These are phyloP conservation scores for Oreochromis niloticus DNA, from an alignment of 2,113 vertebrate species.

Conservation along the genomic window DNA sequence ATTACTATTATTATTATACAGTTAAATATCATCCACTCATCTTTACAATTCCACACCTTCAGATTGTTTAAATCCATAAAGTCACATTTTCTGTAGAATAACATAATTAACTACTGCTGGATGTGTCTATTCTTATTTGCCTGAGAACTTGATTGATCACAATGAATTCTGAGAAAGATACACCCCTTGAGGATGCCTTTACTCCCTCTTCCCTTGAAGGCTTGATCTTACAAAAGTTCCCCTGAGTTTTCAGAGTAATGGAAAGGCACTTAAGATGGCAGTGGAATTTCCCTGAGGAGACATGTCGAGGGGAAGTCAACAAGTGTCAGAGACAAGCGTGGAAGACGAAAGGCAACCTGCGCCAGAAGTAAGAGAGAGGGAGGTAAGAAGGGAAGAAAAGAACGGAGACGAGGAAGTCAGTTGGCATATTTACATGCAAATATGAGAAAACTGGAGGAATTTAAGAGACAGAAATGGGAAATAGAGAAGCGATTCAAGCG, in stretches of 20 bases:
- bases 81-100: not conserved
- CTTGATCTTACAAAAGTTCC: constrained; percentile 3
- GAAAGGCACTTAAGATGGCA: constrained; percentile 2
- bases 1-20: not conserved
- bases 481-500: not conserved
- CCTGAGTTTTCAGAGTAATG: constrained; percentile 22
- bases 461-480: not conserved
- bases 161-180: not conserved
- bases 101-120: not conserved
- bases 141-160: not conserved
- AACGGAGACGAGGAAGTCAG: not conserved
- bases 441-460: not conserved
- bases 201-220: not conserved
- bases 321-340: constrained; percentile 25
- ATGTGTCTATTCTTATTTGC: not conserved
- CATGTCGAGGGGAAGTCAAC: constrained; percentile 7
- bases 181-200: not conserved
- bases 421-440: not conserved
- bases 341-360: not conserved
- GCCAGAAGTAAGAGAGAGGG: not conserved
- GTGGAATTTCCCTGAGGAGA: constrained; percentile 20
- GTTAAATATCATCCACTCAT: not conserved
- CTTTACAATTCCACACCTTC: not conserved
- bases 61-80: not conserved
- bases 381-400: not conserved